These are phyloP conservation scores for Bryconaethiops microstoma DNA, from an alignment of 2,797 vertebrate genomes.

Conservation along the genomic window DNA sequence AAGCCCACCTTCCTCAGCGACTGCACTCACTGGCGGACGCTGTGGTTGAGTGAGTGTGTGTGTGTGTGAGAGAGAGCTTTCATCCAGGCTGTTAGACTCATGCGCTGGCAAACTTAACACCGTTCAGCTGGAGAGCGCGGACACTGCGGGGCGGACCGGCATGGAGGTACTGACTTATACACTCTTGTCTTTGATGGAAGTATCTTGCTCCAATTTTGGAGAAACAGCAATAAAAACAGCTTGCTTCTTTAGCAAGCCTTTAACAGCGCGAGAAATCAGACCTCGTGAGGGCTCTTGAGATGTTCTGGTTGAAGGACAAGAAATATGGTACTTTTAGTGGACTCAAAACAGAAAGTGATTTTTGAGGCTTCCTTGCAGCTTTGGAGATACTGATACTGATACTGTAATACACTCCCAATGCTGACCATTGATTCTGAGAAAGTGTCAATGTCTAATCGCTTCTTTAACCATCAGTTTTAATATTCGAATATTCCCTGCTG, in stretches of 20 bases:
- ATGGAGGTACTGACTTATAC: slow-evolving; percentile 68
- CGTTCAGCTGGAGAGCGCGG: not conserved
- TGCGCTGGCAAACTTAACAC: not conserved
- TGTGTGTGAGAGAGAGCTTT: not conserved
- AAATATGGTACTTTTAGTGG: too few species aligned
- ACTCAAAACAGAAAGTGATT: too few species aligned
- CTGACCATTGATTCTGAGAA: too few species aligned
- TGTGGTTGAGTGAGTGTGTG: not conserved
- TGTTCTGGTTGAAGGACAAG: too few species aligned
- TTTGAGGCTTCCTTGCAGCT: too few species aligned
- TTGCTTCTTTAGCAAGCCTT: not conserved
- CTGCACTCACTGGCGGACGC: not conserved
- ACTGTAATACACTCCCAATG: too few species aligned
- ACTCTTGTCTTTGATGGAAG: not conserved
- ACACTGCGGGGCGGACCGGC: slow-evolving; percentile 43
- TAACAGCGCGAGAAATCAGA: not conserved
- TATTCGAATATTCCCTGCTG: too few species aligned
- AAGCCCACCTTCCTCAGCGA: not conserved
- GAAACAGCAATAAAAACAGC: not conserved
- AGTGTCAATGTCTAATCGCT: too few species aligned
- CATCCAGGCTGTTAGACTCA: not conserved
- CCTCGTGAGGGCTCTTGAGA: too few species aligned
- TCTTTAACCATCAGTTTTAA: too few species aligned
- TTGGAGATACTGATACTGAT: too few species aligned
- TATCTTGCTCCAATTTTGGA: not conserved